Evolutionary conservation across 2,113 vertebrate genomes (phyloP).

Genomic region (Odocoileus hemionus): DNA sequence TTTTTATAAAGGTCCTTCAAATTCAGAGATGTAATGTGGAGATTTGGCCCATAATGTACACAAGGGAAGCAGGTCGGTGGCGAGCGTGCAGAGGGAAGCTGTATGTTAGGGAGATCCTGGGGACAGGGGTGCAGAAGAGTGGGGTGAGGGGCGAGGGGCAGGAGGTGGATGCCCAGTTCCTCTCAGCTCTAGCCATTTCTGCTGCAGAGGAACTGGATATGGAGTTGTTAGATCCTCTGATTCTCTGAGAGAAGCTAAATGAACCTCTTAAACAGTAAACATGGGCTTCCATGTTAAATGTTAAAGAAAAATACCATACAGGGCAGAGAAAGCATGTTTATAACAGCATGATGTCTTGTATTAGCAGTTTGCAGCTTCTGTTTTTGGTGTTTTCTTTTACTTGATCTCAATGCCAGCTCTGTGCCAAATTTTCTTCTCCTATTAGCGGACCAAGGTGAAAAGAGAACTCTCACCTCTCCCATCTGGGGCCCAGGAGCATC

Average conservation of each 20-base stretch:
- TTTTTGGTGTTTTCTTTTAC: background rate
- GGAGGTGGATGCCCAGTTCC: too few species aligned
- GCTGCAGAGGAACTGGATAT: background rate
- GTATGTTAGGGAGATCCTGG: background rate
- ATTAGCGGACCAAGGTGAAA: background rate
- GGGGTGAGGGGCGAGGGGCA: rapidly evolving
- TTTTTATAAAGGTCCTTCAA: background rate
- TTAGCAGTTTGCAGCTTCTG: background rate
- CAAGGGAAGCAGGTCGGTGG: background rate
- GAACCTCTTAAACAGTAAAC: background rate
- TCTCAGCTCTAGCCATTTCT: background rate
- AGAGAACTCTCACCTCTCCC: background rate
- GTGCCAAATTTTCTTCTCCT: background rate
- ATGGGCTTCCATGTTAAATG: background rate
- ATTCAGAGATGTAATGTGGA: background rate
- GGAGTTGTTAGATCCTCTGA: background rate
- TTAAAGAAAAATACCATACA: background rate
- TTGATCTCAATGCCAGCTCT: background rate
- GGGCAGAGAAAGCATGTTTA: background rate
- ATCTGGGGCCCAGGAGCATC: background rate
- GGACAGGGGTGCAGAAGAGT: background rate
- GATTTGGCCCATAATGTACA: too few species aligned
- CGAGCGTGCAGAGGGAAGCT: background rate
- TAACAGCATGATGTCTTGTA: background rate
- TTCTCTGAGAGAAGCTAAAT: background rate